A percentile compares a stretch with the other conserved stretches of the same genome.
These are phyloP conservation scores for Leucosticte australis DNA, from an alignment of 2,113 vertebrate genomes.

Conservation along the genomic window DNA sequence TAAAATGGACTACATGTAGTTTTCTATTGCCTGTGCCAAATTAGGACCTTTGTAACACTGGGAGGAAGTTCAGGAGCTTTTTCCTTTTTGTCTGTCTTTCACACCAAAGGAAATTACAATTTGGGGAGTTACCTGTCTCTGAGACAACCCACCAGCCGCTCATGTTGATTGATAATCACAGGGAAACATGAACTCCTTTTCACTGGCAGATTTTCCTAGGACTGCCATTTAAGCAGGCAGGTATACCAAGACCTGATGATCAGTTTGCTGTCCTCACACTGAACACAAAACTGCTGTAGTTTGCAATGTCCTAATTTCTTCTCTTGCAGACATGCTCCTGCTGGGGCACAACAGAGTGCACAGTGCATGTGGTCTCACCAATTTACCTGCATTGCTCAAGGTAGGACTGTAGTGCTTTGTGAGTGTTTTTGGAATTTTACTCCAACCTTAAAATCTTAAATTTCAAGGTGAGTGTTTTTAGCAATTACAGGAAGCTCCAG, in stretches of 20 bases:
- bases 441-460: constrained; percentile 38
- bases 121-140: background rate
- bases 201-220: background rate
- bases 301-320: background rate
- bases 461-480: constrained; percentile 51
- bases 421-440: constrained; percentile 2
- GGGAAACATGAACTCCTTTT: background rate
- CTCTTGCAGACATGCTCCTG: background rate
- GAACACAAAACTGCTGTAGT: background rate
- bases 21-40: background rate
- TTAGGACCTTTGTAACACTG: background rate
- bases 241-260: background rate
- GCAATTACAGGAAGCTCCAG: constrained; percentile 50
- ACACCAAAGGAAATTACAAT: background rate
- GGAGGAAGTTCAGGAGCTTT: background rate
- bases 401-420: constrained; percentile 51
- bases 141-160: background rate
- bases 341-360: background rate
- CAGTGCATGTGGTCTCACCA: background rate
- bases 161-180: background rate
- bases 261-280: background rate
- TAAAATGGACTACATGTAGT: background rate
- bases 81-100: background rate
- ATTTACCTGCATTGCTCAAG: background rate
- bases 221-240: background rate